phyloP scores from a whole-genome alignment of 2,113 vertebrate species.

The Bujurquina vittata region DNA sequence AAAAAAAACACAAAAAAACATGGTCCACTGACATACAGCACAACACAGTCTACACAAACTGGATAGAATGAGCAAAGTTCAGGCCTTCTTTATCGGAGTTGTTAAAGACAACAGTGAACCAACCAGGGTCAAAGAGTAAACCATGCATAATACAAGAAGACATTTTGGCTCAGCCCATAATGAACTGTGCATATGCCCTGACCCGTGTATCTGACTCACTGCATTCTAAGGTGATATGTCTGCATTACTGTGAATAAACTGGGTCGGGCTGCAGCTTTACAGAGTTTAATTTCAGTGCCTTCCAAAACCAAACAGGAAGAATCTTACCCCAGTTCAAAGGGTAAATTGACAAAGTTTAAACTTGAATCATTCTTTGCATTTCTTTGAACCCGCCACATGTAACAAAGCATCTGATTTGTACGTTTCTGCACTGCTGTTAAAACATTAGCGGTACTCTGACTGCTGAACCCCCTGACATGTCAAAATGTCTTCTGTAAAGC shows the following conservation, averaged over 20 bases:
- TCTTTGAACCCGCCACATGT: slow-evolving; percentile 4
- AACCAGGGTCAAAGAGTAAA: background rate
- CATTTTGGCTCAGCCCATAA: slow-evolving; percentile 7
- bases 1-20: background rate
- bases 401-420: background rate
- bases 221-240: background rate
- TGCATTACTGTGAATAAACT: background rate
- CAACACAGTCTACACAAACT: slow-evolving; percentile 12
- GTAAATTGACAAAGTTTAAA: background rate
- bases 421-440: background rate
- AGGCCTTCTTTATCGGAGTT: background rate
- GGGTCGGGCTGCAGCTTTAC: background rate
- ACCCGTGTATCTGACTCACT: background rate
- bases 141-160: slow-evolving; percentile 24
- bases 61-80: background rate
- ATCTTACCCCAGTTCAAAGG: background rate
- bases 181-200: background rate
- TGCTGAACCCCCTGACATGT: no score
- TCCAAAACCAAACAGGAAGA: background rate
- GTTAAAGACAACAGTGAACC: slow-evolving; percentile 8
- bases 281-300: background rate
- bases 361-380: background rate
- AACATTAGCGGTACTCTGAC: background rate
- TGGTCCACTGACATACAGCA: slow-evolving; percentile 38
- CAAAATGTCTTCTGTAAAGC: no score